A percentile compares a stretch with the other conserved stretches of the same genome.
These are phyloP conservation scores for Platichthys flesus DNA, from an alignment of 2,113 vertebrate species.

Conservation along the genomic window DNA sequence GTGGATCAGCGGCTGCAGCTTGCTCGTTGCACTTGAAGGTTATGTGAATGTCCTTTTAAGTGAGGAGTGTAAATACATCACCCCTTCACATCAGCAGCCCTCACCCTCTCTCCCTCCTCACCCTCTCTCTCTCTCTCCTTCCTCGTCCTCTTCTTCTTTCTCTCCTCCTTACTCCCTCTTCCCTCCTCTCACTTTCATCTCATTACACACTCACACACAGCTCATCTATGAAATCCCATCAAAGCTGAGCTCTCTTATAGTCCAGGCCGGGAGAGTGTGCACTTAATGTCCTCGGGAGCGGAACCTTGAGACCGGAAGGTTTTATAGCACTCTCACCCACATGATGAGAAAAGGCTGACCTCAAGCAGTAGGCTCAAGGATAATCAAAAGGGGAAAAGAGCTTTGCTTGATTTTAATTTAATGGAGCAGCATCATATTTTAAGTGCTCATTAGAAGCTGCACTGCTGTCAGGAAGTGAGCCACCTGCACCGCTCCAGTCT, in stretches of 20 bases:
- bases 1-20: conserved; percentile 5
- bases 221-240: conserved; percentile 25
- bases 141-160: neutral
- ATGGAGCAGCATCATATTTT: conserved; percentile 43
- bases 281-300: conserved; percentile 3
- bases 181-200: conserved; percentile 17
- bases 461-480: conserved; percentile 33
- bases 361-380: conserved; percentile 2
- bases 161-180: neutral
- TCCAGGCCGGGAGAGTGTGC: neutral
- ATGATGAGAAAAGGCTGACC: conserved; percentile 21
- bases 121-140: neutral
- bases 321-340: conserved; percentile 1
- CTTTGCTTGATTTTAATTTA: conserved; percentile 58
- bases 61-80: conserved; percentile 27
- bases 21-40: conserved; percentile 52
- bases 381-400: conserved; percentile 37
- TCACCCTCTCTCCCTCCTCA: neutral
- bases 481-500: conserved; percentile 49
- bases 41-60: conserved; percentile 45
- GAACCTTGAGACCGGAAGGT: conserved; percentile 11
- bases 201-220: conserved; percentile 26
- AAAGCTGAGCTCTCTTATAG: neutral
- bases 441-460: conserved; percentile 11
- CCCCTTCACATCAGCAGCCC: conserved; percentile 18